Base-by-base conservation (phyloP, 1,140 invertebrate genomes). In the Coelopa frigida region DNA sequence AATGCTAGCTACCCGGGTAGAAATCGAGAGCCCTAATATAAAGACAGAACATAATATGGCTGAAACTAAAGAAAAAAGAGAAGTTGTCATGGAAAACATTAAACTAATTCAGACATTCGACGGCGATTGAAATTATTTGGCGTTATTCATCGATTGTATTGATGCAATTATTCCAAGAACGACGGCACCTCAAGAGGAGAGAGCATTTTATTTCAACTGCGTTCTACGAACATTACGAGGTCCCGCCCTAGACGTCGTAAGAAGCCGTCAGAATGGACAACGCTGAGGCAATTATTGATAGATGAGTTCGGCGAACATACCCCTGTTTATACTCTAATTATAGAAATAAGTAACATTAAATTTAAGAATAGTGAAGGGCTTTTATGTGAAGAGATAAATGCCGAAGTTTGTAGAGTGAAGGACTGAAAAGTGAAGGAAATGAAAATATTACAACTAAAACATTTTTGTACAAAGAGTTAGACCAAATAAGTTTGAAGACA, bases 321-420 rank as follows among this genome's bases (percentile, higher is more conserved):
- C n/a, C n/a, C n/a, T n/a, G n/a, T n/a, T n/a, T n/a, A n/a, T n/a
- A n/a, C n/a, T n/a, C n/a, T n/a, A n/a, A n/a, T n/a, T n/a, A n/a
- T n/a, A n/a, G n/a, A n/a, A n/a, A n/a, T n/a, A n/a, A 22, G 18
- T 29, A 39, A 46, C 32, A 46, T 40, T 10, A 39, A 40, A 39
- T 46, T 39, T 29, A 46, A 40, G 32, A 39, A 22, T 21, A 40
- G 21, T 27, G 45, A 39, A 22, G 32, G n/a, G 23, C 5, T 20
- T 5, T 39, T 31, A 18, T 32, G 36, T 21, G 36, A 39, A 8
- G 35, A 38, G 23, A 20, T 46, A 12, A 46, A 40, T 22, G 23
- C 1, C 18, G 24, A 39, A n/a, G 12, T 40, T 7, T 46, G 17
- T 40, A 46, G 35, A 20, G 20, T 31, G 39, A 46, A 46, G 17